Percentiles rank a stretch among this genome's conserved stretches.
Conservation (phyloP, 2,888 invertebrate species). For the Cryptocephalus primarius region DNA sequence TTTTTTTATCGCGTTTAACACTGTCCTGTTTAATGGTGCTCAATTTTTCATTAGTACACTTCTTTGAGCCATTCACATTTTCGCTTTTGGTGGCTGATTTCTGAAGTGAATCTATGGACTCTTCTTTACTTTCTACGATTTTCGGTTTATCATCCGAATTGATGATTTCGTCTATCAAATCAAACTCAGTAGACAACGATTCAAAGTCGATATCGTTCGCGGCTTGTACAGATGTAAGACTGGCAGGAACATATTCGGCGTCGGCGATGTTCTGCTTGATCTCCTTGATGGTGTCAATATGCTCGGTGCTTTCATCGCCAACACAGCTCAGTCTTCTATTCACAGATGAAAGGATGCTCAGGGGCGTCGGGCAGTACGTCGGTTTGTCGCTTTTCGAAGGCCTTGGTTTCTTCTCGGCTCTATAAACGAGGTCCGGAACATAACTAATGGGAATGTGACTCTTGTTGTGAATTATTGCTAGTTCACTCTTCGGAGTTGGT, state of each 20-base stretch:
- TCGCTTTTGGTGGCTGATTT: not conserved
- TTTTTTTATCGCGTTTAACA: constrained; percentile 1
- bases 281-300: constrained; percentile 19
- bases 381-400: constrained; percentile 25
- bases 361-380: constrained; percentile 34
- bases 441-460: constrained; percentile 41
- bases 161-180: constrained; percentile 36
- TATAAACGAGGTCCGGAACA: constrained; percentile 42
- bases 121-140: not conserved
- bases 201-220: constrained; percentile 28
- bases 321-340: constrained; percentile 14
- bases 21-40: not conserved
- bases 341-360: constrained; percentile 30
- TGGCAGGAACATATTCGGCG: constrained; percentile 24
- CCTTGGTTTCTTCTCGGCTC: constrained; percentile 34
- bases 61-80: not conserved
- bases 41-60: not conserved
- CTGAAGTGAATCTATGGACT: not conserved
- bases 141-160: constrained; percentile 9
- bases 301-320: constrained; percentile 13
- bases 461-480: constrained; percentile 30
- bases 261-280: constrained; percentile 23
- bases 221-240: constrained; percentile 11
- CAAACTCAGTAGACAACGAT: constrained; percentile 33
- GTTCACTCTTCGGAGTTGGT: constrained; percentile 40